These are phyloP conservation scores for Pegoplata infirma DNA, from an alignment of 2,888 invertebrate genomes.

Conservation along the genomic window DNA sequence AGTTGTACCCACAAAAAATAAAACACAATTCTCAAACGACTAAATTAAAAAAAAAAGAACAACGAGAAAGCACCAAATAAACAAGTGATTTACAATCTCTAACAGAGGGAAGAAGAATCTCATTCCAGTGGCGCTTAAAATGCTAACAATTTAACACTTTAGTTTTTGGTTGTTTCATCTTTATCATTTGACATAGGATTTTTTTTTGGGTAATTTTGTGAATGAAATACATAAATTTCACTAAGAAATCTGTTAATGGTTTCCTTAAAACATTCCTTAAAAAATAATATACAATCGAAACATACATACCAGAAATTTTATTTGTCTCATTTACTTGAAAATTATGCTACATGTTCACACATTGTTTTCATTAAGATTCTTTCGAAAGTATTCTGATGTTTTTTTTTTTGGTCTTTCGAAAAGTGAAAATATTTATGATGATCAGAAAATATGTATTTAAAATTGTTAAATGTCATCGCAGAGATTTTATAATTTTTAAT, in stretches of 20 bases:
- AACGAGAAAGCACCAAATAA: too few species aligned
- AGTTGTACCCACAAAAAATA: constrained; percentile 12
- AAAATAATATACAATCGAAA: neutral
- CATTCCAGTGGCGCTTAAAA: constrained; percentile 44
- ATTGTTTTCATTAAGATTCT: constrained; percentile 75
- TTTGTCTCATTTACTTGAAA: constrained; percentile 61
- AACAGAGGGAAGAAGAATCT: neutral
- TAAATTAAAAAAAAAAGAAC: neutral
- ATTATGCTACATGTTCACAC: constrained; percentile 71
- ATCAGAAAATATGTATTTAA: constrained; percentile 50
- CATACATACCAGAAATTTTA: constrained; percentile 43
- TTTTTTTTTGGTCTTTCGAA: neutral
- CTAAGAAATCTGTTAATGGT: constrained; percentile 32
- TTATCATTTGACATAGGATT: constrained; percentile 2
- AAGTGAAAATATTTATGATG: constrained; percentile 28
- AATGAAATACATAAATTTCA: constrained; percentile 36
- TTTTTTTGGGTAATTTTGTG: constrained; percentile 12
- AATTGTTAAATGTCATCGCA: constrained; percentile 57
- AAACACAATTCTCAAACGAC: constrained; percentile 1
- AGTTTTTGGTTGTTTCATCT: constrained; percentile 12
- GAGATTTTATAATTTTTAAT: constrained; percentile 48
- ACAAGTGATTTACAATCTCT: constrained; percentile 11
- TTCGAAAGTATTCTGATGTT: too few species aligned
- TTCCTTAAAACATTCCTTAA: constrained; percentile 2
- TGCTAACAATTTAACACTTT: constrained; percentile 38